phyloP scores from a whole-genome alignment of 2,797 vertebrate genomes.

The Fundulus diaphanus region DNA sequence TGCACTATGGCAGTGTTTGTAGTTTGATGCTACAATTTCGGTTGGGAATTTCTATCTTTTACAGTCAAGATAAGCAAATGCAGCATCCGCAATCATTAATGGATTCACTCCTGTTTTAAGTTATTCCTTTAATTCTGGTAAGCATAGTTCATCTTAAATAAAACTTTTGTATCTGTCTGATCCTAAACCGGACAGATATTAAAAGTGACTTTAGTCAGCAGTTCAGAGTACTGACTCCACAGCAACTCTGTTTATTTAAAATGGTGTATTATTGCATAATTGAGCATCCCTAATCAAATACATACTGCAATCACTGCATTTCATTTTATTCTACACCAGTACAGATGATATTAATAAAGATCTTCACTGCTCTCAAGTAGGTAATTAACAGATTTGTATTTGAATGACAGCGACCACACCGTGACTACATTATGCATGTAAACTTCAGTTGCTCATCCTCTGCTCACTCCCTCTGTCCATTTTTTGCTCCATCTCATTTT shows the following conservation, averaged over 20 bases:
- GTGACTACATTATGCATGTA: constrained; percentile 9
- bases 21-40: background rate
- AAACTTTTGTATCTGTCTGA: background rate
- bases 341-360: background rate
- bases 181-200: background rate
- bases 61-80: background rate
- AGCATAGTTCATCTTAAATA: too few species aligned
- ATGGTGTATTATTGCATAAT: background rate
- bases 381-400: background rate
- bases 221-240: background rate
- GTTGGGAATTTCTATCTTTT: background rate
- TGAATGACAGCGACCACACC: constrained; percentile 3
- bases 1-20: background rate
- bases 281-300: background rate
- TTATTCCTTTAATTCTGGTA: too few species aligned
- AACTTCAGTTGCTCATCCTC: constrained; percentile 21
- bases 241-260: background rate
- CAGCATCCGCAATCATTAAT: background rate
- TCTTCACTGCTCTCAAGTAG: background rate
- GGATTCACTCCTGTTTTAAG: background rate
- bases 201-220: background rate
- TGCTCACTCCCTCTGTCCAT: constrained; percentile 12
- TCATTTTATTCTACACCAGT: background rate
- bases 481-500: constrained; percentile 29
- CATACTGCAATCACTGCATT: background rate